Evolutionary conservation across 2,888 invertebrate species (phyloP), one percentile per base, ranked within the genome.

Genomic region (Trichopria drosophilae): DNA sequence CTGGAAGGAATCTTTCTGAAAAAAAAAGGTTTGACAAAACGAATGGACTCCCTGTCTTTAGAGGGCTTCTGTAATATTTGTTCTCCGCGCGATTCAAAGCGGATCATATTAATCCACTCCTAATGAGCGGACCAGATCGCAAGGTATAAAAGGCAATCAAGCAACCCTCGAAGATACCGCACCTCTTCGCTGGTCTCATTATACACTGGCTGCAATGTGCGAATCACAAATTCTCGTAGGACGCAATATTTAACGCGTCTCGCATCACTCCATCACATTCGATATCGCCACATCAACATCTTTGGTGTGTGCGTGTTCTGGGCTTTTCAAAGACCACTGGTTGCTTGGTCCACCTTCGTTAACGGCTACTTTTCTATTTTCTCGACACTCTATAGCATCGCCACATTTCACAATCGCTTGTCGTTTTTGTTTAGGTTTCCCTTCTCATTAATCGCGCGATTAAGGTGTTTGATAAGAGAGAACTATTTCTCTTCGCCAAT

Each of bases 101-200:
- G 67, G 64, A 67, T 71, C 70, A 64, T 72, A 73, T 74, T 73
- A 72, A 72, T 73, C 67, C 69, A 49, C 54, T 57, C 63, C 72
- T 73, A 73, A 73, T 73, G 72, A 73, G 71, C 64, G 43, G 49
- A 52, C 55, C 58, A 53, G 62, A 64, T 62, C 59, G 51, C 45
- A 47, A 51, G 22, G 39, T 50, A 35, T 40, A 19, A 47, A 39
- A 50, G 47, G 46, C 42, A n/a, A n/a, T n/a, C n/a, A n/a, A n/a
- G n/a, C n/a, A n/a, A n/a, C n/a, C n/a, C n/a, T n/a, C n/a, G n/a
- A n/a, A n/a, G n/a, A n/a, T n/a, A n/a, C n/a, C n/a, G n/a, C n/a
- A n/a, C n/a, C n/a, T n/a, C n/a, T n/a, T n/a, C n/a, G n/a, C n/a
- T n/a, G n/a, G n/a, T n/a, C n/a, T n/a, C n/a, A n/a, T n/a, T n/a